A percentile compares a stretch with the other conserved stretches of the same genome.
phyloP scores from a whole-genome alignment of 2,113 vertebrate genomes.

The Axis porcinus region DNA sequence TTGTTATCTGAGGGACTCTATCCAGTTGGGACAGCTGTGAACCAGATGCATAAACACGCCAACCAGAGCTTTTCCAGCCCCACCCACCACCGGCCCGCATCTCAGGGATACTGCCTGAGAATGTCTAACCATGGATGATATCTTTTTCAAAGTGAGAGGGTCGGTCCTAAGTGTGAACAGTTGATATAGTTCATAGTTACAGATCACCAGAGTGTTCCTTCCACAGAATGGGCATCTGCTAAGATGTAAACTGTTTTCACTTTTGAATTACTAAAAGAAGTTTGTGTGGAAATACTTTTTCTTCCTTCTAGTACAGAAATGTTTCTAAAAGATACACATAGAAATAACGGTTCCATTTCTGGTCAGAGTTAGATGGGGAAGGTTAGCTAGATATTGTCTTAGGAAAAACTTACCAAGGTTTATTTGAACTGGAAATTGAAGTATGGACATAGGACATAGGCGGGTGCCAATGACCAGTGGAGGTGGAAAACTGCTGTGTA shows the following conservation, averaged over 20 bases:
- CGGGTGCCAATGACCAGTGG: not conserved
- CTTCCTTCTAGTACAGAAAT: not conserved
- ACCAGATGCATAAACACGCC: not conserved
- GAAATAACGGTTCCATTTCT: not conserved
- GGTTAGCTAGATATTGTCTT: not conserved
- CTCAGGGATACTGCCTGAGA: not conserved
- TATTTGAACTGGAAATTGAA: not conserved
- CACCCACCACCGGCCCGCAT: not conserved
- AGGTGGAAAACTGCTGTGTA: not conserved
- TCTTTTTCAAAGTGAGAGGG: not conserved
- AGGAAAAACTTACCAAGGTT: not conserved
- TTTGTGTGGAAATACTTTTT: not conserved
- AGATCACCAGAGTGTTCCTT: not conserved
- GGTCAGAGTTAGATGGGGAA: not conserved
- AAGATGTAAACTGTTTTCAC: not conserved
- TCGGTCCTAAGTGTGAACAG: not conserved
- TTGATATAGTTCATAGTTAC: conserved; percentile 16
- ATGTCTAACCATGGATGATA: not conserved
- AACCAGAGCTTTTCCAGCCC: not conserved
- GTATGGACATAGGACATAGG: not conserved
- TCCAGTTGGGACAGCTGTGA: not conserved
- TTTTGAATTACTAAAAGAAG: conserved; percentile 16
- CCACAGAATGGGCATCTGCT: not conserved
- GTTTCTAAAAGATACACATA: not conserved
- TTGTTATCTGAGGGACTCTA: not conserved